Evolutionary conservation across 2,888 invertebrate species (phyloP).

Genomic region (Morpho helenor): DNA sequence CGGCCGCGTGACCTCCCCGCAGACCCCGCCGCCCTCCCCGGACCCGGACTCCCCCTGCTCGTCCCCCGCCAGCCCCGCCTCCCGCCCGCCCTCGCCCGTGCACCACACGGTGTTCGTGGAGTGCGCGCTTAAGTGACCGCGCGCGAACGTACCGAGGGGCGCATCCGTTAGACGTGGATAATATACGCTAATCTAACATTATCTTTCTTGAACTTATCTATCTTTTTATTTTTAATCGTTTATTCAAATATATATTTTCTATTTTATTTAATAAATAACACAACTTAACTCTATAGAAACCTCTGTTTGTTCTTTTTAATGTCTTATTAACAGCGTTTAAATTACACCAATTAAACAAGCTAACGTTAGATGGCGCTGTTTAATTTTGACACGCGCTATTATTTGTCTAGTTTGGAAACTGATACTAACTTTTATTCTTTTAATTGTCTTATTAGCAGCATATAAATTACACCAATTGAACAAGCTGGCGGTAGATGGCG

Average conservation of each 20-base stretch:
- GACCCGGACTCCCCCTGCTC: conserved; percentile 20
- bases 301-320: too few species aligned
- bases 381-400: too few species aligned
- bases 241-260: background rate
- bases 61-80: conserved; percentile 24
- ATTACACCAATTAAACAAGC: too few species aligned
- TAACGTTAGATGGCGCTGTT: too few species aligned
- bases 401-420: too few species aligned
- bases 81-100: conserved; percentile 20
- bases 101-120: conserved; percentile 55
- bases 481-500: too few species aligned
- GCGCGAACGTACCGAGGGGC: conserved; percentile 7
- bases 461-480: too few species aligned
- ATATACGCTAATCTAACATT: background rate
- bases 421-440: too few species aligned
- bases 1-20: conserved; percentile 32
- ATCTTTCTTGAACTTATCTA: background rate
- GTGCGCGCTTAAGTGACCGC: conserved; percentile 71
- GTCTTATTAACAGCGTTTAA: too few species aligned
- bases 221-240: background rate
- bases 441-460: too few species aligned
- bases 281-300: too few species aligned
- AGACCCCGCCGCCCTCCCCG: conserved; percentile 25
- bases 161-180: conserved; percentile 14
- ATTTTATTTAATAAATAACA: background rate